A percentile compares a stretch with the other conserved stretches of the same genome.
phyloP scores from a whole-genome alignment of 2,888 invertebrate genomes.

The Stenotaenia linearis region DNA sequence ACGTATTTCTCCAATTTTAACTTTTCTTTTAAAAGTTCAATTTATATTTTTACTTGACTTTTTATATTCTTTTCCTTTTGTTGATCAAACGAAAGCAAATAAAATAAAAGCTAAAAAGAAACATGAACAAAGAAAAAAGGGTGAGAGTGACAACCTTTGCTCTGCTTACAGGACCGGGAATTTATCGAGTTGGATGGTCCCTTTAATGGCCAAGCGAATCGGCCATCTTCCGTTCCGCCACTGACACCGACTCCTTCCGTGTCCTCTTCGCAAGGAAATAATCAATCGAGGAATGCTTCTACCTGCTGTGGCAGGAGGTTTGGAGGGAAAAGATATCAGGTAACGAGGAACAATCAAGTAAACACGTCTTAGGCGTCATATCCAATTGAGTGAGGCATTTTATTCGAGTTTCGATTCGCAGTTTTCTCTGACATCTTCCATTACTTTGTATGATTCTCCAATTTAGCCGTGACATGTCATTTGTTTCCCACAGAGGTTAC shows the following conservation, averaged over 20 bases:
- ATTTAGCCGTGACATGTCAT: background rate
- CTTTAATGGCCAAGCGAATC: conserved; percentile 86
- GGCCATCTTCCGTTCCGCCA: conserved; percentile 57
- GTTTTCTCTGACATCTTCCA: background rate
- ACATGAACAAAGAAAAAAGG: background rate
- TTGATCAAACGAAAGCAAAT: background rate
- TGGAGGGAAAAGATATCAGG: conserved; percentile 84
- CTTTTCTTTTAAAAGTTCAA: background rate
- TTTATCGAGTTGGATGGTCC: conserved; percentile 94
- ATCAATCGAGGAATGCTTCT: conserved; percentile 53
- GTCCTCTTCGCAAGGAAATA: conserved; percentile 36
- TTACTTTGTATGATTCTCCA: background rate
- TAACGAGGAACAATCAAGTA: conserved; percentile 44
- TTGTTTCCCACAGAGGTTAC: background rate
- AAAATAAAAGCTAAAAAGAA: background rate
- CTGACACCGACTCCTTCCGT: conserved; percentile 65
- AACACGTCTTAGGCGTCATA: background rate
- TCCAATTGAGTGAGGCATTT: conserved; percentile 19
- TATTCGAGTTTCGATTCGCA: conserved; percentile 3
- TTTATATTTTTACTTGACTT: background rate
- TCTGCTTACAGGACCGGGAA: conserved; percentile 73
- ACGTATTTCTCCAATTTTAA: background rate
- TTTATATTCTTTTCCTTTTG: background rate
- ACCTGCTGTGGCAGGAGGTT: conserved; percentile 75
- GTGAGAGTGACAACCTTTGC: conserved; percentile 12